These are phyloP conservation scores for Epizoanthus illoricatus DNA, from an alignment of 92 coral and sea anemone species.

Conservation along the genomic window DNA sequence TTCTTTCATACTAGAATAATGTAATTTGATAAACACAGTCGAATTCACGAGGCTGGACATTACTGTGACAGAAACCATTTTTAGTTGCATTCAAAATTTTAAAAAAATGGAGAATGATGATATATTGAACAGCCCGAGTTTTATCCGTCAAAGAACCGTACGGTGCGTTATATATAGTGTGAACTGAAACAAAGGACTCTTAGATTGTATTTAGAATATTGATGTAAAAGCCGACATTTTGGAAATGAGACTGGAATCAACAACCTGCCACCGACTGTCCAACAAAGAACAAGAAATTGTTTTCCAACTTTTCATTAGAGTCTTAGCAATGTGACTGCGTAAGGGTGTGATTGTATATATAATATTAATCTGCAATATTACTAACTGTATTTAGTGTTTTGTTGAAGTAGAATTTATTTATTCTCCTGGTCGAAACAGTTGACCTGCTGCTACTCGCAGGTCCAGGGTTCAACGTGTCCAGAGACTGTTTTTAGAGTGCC, in stretches of 20 bases:
- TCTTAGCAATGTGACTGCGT: not conserved
- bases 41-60: not conserved
- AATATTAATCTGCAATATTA: not conserved
- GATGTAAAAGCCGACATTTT: not conserved
- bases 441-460: slow-evolving; percentile 31
- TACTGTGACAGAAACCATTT: not conserved
- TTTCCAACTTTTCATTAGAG: not conserved
- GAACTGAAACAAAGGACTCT: no score
- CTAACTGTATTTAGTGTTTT: not conserved
- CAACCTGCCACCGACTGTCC: not conserved
- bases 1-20: not conserved
- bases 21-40: not conserved
- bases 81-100: not conserved
- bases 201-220: no score
- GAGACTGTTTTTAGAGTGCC: not conserved
- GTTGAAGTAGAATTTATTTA: slow-evolving; percentile 17
- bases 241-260: not conserved
- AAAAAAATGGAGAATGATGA: not conserved
- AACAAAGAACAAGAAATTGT: not conserved
- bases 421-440: slow-evolving; percentile 11
- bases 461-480: slow-evolving; percentile 26
- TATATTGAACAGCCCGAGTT: not conserved
- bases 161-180: no score
- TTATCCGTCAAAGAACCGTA: not conserved
- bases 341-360: not conserved